Evolutionary conservation across 2,888 invertebrate genomes (phyloP), one percentile per base, ranked within the genome.

Genomic region (Agrotis segetum): DNA sequence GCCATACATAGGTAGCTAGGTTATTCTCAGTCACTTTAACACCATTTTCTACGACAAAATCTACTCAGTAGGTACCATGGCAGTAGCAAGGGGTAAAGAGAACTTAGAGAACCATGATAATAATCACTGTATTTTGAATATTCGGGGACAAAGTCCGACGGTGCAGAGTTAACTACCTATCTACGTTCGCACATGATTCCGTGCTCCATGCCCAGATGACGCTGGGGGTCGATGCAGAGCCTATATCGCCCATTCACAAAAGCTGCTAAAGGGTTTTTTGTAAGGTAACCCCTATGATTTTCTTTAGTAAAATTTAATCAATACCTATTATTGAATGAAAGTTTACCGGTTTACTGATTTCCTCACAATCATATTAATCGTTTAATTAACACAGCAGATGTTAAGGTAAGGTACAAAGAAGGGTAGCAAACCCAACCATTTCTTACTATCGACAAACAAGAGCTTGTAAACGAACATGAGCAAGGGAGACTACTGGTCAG

Each of bases 401-500:
- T 40, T 46, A 14, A 46, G 46, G 14, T 14, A 46, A 16, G 16
- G 16, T 16, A 6, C 46, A 16, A 24, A n/a, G 34, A 29, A 29
- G 29, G 2, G n/a, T 3, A n/a, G 40, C 40, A 34, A n/a, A 34
- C n/a, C 29, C 17, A 13, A 29, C 13, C 29, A 55, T n/a, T n/a
- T 24, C 53, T 29, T 64, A 24, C 3, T 29, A 46, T 24, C 14
- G 7, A 59, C 9, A 21, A 46, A 47, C 13, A 71, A 79, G 40
- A 47, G 19, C 46, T 13, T 24, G 1, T 19, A 13, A 78, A 47
- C 63, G 77, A 69, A 64, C 21, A 69, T 66, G 67, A 77, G 56
- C 55, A 64, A 71, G 74, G 52, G 66, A 59, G 61, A 68, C 71
- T 59, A 59, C n/a, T 58, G 34, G 29, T 49, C 67, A 70, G 71